Base-by-base conservation (phyloP, 2,888 invertebrate genomes). In the Mermis nigrescens region DNA sequence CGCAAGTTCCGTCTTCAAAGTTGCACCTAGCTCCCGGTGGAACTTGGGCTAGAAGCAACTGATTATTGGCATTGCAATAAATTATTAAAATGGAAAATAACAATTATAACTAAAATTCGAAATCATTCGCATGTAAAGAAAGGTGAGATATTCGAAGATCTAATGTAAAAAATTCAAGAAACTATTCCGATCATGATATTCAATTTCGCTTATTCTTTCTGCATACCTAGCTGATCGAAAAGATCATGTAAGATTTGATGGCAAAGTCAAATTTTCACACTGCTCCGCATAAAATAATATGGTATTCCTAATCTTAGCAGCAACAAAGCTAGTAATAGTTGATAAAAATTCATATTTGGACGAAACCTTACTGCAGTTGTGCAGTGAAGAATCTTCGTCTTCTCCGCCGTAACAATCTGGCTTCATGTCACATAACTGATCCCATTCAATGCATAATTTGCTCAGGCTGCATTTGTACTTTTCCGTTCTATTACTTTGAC, bases 331-430 rank as follows among this genome's bases (percentile, higher is more conserved):
- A n/a, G n/a, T n/a, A n/a, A n/a, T n/a, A n/a, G n/a, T n/a, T n/a
- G n/a, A n/a, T n/a, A n/a, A n/a, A n/a, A n/a, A n/a, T n/a, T n/a
- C n/a, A n/a, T n/a, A n/a, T n/a, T n/a, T n/a, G 38, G 19, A 19
- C 38, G 19, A 28, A 7, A 31, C 52, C 60, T 61, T 60, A 67
- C 67, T 66, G 62, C 66, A 66, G 46, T 64, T 60, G 46, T 66
- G 65, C 12, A 68, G 24, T n/a, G 45, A 24, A 1, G 57, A 38
- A 55, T 63, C 63, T 58, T 68, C 68, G 58, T 68, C 68, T 27
- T 68, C 67, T 1, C 63, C 66, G 48, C 62, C 65, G 12, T 53
- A 60, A 55, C 68, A 68, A 45, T 69, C 68, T 2, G 38, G 15
- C 51, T 62, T 65, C 61, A 68, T 57, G 57, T 68, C 68, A 62